Evolutionary conservation across 2,888 invertebrate genomes (phyloP), one percentile per base, ranked within the genome.

Genomic region (Neuroscelio doddi): DNA sequence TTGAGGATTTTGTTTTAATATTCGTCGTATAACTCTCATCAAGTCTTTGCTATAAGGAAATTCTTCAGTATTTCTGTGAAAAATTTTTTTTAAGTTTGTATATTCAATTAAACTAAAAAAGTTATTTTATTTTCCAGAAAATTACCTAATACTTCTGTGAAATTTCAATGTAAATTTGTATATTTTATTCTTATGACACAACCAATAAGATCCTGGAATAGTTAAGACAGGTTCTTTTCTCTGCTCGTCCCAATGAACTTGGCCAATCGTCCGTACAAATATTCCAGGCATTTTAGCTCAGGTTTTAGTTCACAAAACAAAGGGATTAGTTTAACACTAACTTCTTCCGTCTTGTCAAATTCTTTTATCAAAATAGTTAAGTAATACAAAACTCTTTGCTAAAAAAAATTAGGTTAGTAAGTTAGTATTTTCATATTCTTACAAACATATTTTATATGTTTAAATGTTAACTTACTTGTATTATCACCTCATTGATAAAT

Each of bases 201-300:
- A 56, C 84, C 84, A 84, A 29, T 84, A 83, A 59, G 84, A 80
- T 1, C 84, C 83, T 39, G 84, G 84, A 3, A 84, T 74, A 10
- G 74, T 80, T 75, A 83, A 61, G 57, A 69, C 29, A 36, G 77
- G 69, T 27, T 76, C 79, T 61, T 79, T 74, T 50, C 74, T 70
- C 56, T 72, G 68, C 44, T 80, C 70, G 72, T 76, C 52, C 80
- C 80, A 79, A 83, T 80, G 70, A 78, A 76, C 55, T 65, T 77
- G 70, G 76, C 80, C 77, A 84, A 75, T 27, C 69, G 80, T 63
- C 61, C 76, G 80, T 83, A 84, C 75, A 84, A 81, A 73, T 82
- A 83, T 78, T 81, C 84, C 81, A 84, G 82, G 80, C 84, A 84
- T 83, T 79, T 79, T 77, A 79, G 76, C 57, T 84, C 83, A 0